A percentile compares a stretch with the other conserved stretches of the same genome.
phyloP scores from a whole-genome alignment of 2,888 invertebrate genomes.

The Orthonevra nobilis region DNA sequence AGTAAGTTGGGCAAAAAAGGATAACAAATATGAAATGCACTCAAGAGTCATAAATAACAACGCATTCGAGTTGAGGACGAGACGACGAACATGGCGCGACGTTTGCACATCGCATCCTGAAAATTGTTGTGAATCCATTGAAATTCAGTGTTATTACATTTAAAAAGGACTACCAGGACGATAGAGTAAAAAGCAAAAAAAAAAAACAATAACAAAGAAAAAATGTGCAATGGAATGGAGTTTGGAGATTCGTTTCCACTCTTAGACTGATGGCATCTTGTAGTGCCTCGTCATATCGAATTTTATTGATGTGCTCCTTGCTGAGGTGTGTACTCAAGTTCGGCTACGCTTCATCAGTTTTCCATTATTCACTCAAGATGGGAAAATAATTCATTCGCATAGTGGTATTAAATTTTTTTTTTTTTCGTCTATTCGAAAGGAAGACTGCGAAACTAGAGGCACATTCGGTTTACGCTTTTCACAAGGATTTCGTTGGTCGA shows the following conservation, averaged over 20 bases:
- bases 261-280: constrained; percentile 53
- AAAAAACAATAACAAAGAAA: constrained; percentile 7
- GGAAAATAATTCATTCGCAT: no score
- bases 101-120: constrained; percentile 7
- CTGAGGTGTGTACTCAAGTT: constrained; percentile 59
- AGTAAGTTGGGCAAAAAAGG: constrained; percentile 22
- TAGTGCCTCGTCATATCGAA: constrained; percentile 43
- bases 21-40: constrained; percentile 44
- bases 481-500: constrained; percentile 17
- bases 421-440: no score
- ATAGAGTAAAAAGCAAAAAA: background rate
- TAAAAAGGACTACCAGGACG: constrained; percentile 45
- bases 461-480: constrained; percentile 53
- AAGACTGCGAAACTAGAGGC: no score
- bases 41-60: constrained; percentile 50
- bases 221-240: constrained; percentile 49
- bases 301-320: constrained; percentile 54
- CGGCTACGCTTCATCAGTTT: constrained; percentile 53
- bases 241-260: constrained; percentile 11
- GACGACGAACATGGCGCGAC: no score
- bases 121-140: constrained; percentile 31
- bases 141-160: constrained; percentile 53
- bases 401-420: no score
- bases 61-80: constrained; percentile 28
- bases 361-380: constrained; percentile 46